Evolutionary conservation across 2,797 vertebrate species (phyloP), one percentile per base, ranked within the genome.

Genomic region (Galagoides demidoff): DNA sequence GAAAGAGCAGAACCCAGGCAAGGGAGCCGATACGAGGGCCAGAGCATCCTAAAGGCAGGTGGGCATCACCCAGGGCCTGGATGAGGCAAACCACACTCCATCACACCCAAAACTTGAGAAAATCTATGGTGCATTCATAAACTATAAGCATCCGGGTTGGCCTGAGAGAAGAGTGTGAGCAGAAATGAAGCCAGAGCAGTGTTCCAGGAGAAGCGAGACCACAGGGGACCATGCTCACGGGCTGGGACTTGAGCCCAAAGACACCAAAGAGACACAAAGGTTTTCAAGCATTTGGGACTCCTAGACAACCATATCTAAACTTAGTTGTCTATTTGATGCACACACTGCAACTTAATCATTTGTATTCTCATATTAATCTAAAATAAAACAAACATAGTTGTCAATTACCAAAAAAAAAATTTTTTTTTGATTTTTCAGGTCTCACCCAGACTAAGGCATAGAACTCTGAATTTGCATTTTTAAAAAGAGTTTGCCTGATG

Each of bases 401-500:
- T 61, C 9, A 7, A 78, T 81, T 55, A 84, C 39, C 68, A 43
- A 43, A 78, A 49, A 49, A 49, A 12, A 49, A 49, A 49, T 12
- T 71, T n/a, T n/a, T n/a, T n/a, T n/a, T n/a, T 66, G 37, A 74
- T 90, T 82, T 82, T 92, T 77, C 39, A 86, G 45, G 27, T 90
- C 57, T 20, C 17, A 89, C 0, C 12, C 22, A 49, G 57, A 85
- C 12, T 16, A 86, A 66, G 31, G 0, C 31, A 68, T 34, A 25
- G 27, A 14, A 3, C 23, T 49, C n/a, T 3, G 17, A 78, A 85
- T 83, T n/a, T 61, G 45, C 13, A 59, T 78, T 82, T 89, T 78
- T 63, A 55, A 37, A 49, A 66, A 90, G 4, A 90, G 4, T n/a
- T 77, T 74, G 3, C n/a, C 25, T 49, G 49, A n/a, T 82, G 55